Evolutionary conservation across 2,888 invertebrate species (phyloP), one percentile per base, ranked within the genome.

Genomic region (Lasius platythorax): DNA sequence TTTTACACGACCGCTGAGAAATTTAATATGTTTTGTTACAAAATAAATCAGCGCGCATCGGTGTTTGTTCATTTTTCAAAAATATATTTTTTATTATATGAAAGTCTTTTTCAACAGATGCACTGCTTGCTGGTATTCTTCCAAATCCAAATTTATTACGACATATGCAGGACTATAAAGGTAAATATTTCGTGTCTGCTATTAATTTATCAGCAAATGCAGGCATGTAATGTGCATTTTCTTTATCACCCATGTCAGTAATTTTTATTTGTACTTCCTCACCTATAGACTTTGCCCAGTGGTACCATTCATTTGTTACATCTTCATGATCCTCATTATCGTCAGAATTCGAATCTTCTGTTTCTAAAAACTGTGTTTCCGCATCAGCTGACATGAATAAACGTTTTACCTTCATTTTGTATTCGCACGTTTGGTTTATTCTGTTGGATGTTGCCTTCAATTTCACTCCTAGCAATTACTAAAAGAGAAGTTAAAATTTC

Each of bases 151-250:
- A 63, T 63, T 63, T 63, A 33, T 61, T 15, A 18, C 33, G 63
- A 33, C 15, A 63, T 33, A 33, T 18, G 15, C 63, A 63, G 2
- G 63, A 63, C 63, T 33, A 63, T 33, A 63, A 33, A 18, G 33
- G 33, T 8, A 33, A 63, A 63, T 33, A 63, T 63, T 63, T 30
- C 30, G 3, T 63, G 30, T 61, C 12, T 61, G 23, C 4, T 30
- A 63, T 63, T 63, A 64, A n/a, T 64, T 37, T 33, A 64, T 64
- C n/a, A 6, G n/a, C 37, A 37, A 64, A 64, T 64, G 15, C n/a
- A 37, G 64, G 64, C 64, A 64, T 33, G 1, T 64, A 64, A 37
- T 64, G 64, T 64, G 64, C 64, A 64, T 64, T 64, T 33, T 37
- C n/a, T 18, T 3, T n/a, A 64, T 37, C 37, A 1, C 64, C 37